These are phyloP conservation scores for Nasonia longicornis DNA, from an alignment of 1,140 invertebrate species.

Conservation along the genomic window DNA sequence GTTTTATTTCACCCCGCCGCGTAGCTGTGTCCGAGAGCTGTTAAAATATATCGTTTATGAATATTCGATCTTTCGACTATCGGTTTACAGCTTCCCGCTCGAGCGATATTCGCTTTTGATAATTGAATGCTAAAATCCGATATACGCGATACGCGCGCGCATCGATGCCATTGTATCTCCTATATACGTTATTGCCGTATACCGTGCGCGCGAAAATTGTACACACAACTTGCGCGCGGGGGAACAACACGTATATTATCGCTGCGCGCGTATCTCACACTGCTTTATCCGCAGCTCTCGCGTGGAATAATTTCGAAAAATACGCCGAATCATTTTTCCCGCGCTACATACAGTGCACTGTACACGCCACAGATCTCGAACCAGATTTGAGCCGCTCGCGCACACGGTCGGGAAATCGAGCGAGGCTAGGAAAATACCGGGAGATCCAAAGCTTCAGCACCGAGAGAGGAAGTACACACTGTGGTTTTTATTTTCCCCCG, in stretches of 20 bases:
- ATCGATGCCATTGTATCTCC: too few species aligned
- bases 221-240: too few species aligned
- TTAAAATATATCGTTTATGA: too few species aligned
- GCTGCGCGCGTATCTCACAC: background rate
- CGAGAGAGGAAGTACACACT: background rate
- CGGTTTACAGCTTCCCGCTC: background rate
- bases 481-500: background rate
- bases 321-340: background rate
- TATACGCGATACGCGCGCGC: too few species aligned
- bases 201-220: too few species aligned
- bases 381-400: background rate
- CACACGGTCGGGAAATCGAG: background rate
- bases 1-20: too few species aligned
- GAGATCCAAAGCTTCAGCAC: background rate
- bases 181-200: background rate
- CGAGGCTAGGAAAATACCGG: background rate
- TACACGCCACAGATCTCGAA: background rate
- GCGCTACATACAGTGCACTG: too few species aligned
- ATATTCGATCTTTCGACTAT: background rate
- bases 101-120: background rate
- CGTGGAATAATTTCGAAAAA: background rate
- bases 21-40: too few species aligned
- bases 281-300: background rate
- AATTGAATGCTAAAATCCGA: background rate
- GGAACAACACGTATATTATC: background rate